Evolutionary conservation across 2,888 invertebrate species (phyloP).

Genomic region (Noctua fimbriata): DNA sequence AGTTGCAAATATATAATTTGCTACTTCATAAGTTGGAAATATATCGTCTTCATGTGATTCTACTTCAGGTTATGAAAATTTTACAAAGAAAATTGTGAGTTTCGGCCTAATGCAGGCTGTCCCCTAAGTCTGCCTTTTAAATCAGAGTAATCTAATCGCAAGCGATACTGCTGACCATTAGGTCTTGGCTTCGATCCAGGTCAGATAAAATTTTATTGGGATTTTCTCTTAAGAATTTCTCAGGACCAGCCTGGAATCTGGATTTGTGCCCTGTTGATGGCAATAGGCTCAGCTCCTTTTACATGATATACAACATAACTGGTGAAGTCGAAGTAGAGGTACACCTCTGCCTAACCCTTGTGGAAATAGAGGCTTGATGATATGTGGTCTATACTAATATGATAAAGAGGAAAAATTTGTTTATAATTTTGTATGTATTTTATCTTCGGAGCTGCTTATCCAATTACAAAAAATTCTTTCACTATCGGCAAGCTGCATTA

Average conservation of each 20-base stretch:
- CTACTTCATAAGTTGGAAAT: neutral
- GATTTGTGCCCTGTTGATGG: neutral
- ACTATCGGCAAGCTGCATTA: too few relatives aligned
- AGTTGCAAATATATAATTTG: too few relatives aligned
- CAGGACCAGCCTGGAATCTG: neutral
- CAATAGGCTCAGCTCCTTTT: neutral
- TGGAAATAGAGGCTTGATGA: neutral
- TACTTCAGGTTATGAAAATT: neutral
- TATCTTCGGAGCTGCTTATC: neutral
- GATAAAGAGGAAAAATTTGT: neutral
- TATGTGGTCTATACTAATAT: neutral
- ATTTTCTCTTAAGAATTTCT: neutral
- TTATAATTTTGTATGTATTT: rapidly evolving
- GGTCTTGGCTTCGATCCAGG: neutral
- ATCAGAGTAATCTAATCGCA: neutral
- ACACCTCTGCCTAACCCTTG: neutral
- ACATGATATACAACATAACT: too few relatives aligned
- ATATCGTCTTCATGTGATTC: neutral
- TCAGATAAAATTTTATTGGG: neutral
- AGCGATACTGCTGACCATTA: neutral
- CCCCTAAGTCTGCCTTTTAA: neutral
- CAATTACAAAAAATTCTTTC: neutral
- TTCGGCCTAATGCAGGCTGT: conserved; percentile 17
- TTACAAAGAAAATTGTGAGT: neutral
- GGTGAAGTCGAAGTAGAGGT: too few relatives aligned